Evolutionary conservation across 1,140 invertebrate genomes (phyloP), one percentile per base, ranked within the genome.

Genomic region (Hormaphis cornu): DNA sequence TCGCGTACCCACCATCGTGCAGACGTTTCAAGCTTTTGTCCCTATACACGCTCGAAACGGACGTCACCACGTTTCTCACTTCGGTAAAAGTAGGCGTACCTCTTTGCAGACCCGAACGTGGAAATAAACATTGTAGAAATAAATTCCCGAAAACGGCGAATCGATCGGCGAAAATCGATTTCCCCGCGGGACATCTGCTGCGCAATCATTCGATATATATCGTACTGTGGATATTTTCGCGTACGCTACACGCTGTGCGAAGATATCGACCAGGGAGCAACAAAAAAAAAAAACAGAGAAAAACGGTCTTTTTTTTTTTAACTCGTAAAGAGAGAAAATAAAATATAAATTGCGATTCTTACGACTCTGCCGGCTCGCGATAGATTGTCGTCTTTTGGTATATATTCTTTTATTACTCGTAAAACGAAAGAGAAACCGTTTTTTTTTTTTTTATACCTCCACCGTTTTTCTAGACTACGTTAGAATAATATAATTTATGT

Each of bases 381-480:
- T 37, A 40, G 35, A 37, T 40, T 58, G 40, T 37, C 30, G 35
- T 58, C n/a, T n/a, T 58, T 58, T n/a, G 20, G 22, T 58, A 40
- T n/a, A n/a, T n/a, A n/a, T 58, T 58, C 20, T 58, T 58, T 58
- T 58, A 40, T 58, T 58, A 58, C 35, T 58, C 33, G 16, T 58
- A 58, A 58, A 58, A 58, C 10, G 5, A 24, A 8, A 24, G 30
- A 33, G 14, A 26, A 50, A 26, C 22, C n/a, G n/a, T n/a, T n/a
- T n/a, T n/a, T n/a, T n/a, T n/a, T n/a, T 9, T 48, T 26, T 24
- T 50, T 58, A 9, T n/a, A 6, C 30, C 30, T 33, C 4, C 37
- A 37, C 33, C 12, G 8, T 56, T 56, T 56, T 56, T 56, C 0
- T n/a, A n/a, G 28, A 18, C 10, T 35, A 18, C 28, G 9, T n/a